Evolutionary conservation across 92 coral and sea anemone species (phyloP).

Genomic region (Heliopora coerulea): DNA sequence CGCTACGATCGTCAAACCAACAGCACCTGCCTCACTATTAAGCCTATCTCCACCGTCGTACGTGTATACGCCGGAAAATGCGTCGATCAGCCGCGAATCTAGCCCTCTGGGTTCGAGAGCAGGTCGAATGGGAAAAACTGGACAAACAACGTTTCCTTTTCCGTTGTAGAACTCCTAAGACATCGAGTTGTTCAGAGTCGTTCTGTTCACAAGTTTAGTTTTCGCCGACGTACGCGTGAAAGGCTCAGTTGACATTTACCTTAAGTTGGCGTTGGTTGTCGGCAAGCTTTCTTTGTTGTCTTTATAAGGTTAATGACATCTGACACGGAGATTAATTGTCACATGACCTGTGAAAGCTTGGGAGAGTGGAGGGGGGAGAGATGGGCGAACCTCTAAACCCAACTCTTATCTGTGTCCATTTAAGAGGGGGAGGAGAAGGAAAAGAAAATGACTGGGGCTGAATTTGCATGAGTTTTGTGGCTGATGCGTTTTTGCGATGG

Average conservation of each 20-base stretch:
- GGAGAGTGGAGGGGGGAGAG: conserved; percentile 18
- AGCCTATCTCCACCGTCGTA: background rate
- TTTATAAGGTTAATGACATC: conserved; percentile 77
- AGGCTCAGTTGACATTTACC: conserved; percentile 36
- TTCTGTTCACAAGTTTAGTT: conserved; percentile 8
- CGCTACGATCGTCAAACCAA: conserved; percentile 16
- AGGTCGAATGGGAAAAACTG: background rate
- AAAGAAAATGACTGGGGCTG: background rate
- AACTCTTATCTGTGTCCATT: background rate
- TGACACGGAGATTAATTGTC: conserved; percentile 99
- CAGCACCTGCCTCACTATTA: conserved; percentile 2
- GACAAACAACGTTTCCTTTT: background rate
- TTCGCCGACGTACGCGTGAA: conserved; percentile 29
- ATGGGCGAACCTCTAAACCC: background rate
- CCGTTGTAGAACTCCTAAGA: background rate
- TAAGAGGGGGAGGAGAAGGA: background rate
- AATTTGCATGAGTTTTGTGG: conserved; percentile 1
- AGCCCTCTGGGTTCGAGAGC: background rate
- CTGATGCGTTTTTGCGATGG: background rate
- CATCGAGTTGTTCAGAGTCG: background rate
- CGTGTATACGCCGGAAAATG: background rate
- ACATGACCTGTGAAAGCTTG: conserved; percentile 73
- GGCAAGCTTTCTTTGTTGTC: conserved; percentile 40
- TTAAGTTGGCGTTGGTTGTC: conserved; percentile 41
- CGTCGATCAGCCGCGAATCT: background rate